Evolutionary conservation across 2,797 vertebrate genomes (phyloP).

Genomic region (Crossoptilon crossoptilon): DNA sequence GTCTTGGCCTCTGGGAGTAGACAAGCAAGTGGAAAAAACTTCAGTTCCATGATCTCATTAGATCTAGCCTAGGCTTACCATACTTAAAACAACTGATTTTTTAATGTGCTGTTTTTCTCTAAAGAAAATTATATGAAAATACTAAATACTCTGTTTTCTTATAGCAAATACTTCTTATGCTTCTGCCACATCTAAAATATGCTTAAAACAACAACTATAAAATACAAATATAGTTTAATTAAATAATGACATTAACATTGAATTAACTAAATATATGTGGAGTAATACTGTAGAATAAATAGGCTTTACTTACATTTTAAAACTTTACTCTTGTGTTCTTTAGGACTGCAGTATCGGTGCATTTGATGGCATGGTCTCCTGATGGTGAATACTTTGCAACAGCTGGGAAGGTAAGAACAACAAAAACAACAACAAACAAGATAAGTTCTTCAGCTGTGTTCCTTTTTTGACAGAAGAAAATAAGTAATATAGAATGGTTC

Average conservation of each 20-base stretch:
- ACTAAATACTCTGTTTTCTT: not conserved
- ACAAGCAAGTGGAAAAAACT: not conserved
- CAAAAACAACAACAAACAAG: not conserved
- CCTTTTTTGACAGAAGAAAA: not conserved
- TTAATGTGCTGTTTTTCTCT: not conserved
- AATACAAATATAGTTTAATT: not conserved
- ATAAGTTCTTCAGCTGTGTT: not conserved
- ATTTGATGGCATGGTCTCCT: slow-evolving; percentile 95
- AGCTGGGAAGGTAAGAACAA: slow-evolving; percentile 90
- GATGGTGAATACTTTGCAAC: slow-evolving; percentile 98
- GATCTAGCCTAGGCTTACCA: not conserved
- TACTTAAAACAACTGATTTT: not conserved
- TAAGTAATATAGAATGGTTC: not conserved
- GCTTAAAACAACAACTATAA: not conserved
- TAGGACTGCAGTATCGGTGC: slow-evolving; percentile 93
- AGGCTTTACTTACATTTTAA: not conserved
- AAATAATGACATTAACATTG: not conserved
- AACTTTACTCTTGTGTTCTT: not conserved
- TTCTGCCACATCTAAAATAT: not conserved
- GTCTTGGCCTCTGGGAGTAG: not conserved
- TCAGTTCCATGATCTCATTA: not conserved
- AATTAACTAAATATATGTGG: not conserved
- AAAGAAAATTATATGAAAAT: not conserved
- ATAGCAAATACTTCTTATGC: not conserved
- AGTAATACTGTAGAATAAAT: slow-evolving; percentile 2